phyloP scores from a whole-genome alignment of 2,797 vertebrate species.

The Oryzias sinensis region DNA sequence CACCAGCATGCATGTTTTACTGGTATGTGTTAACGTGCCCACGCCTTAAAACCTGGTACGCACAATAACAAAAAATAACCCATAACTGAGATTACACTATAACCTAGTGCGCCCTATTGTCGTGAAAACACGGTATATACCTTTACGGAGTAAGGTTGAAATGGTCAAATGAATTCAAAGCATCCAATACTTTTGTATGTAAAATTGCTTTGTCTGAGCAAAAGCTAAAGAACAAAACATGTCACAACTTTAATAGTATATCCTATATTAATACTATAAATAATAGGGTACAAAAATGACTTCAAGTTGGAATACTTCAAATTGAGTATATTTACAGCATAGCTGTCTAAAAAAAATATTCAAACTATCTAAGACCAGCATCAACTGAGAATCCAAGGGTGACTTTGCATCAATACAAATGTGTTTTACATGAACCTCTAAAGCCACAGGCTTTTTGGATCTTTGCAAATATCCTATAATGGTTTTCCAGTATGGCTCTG shows the following conservation, averaged over 20 bases:
- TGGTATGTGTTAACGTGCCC: too few species aligned
- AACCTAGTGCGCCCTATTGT: too few species aligned
- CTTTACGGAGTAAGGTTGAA: too few species aligned
- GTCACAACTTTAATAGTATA: conserved; percentile 19
- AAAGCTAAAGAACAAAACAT: conserved; percentile 22
- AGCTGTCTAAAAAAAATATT: conserved; percentile 17
- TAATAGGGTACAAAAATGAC: conserved; percentile 19
- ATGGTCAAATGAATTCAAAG: too few species aligned
- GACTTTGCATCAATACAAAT: too few species aligned
- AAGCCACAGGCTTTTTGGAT: conserved; percentile 18
- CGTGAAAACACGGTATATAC: too few species aligned
- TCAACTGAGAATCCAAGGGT: not conserved
- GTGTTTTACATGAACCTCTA: not conserved
- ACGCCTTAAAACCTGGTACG: too few species aligned
- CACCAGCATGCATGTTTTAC: too few species aligned
- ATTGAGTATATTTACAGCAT: conserved; percentile 22
- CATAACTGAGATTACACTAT: too few species aligned
- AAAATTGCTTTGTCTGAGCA: conserved; percentile 17
- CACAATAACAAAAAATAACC: too few species aligned
- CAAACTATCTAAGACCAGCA: conserved; percentile 2
- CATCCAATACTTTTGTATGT: conserved; percentile 10
- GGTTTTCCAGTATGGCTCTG: too few species aligned
- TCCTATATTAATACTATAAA: conserved; percentile 41
- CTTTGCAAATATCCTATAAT: not conserved
- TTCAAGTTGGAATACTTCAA: conserved; percentile 13